Percentiles rank a stretch among this genome's conserved stretches.
These are phyloP conservation scores for Phyllostomus hastatus DNA, from an alignment of 2,113 vertebrate genomes.

Conservation along the genomic window DNA sequence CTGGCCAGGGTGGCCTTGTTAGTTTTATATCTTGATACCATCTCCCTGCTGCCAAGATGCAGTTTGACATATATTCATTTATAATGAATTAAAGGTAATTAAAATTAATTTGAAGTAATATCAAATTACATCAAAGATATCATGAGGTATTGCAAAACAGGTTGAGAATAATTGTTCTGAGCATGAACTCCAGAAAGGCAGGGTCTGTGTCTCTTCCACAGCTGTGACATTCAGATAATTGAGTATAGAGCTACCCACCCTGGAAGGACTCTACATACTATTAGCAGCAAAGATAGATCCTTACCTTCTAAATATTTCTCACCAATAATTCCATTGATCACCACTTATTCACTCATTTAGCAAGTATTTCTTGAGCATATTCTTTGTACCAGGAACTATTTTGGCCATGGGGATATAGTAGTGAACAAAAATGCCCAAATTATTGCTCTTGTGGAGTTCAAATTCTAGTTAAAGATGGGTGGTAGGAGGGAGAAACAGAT, in stretches of 20 bases:
- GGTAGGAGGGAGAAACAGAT: not conserved
- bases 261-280: not conserved
- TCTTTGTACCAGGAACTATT: not conserved
- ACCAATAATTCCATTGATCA: not conserved
- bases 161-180: not conserved
- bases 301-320: not conserved
- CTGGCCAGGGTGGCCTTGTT: not conserved
- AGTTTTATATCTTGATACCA: not conserved
- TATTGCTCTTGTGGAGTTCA: not conserved
- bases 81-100: slow-evolving; percentile 4
- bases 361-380: not conserved
- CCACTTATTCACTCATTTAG: not conserved
- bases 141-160: not conserved
- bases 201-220: not conserved
- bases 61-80: not conserved
- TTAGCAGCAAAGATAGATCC: not conserved
- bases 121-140: not conserved
- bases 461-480: not conserved
- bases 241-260: not conserved
- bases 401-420: not conserved
- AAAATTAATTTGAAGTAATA: not conserved
- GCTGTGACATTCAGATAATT: not conserved
- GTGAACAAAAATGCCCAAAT: not conserved
- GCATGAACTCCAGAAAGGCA: not conserved
- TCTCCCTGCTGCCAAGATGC: not conserved